These are phyloP conservation scores for Acrocephalus arundinaceus DNA, from an alignment of 2,113 vertebrate genomes.

Conservation along the genomic window DNA sequence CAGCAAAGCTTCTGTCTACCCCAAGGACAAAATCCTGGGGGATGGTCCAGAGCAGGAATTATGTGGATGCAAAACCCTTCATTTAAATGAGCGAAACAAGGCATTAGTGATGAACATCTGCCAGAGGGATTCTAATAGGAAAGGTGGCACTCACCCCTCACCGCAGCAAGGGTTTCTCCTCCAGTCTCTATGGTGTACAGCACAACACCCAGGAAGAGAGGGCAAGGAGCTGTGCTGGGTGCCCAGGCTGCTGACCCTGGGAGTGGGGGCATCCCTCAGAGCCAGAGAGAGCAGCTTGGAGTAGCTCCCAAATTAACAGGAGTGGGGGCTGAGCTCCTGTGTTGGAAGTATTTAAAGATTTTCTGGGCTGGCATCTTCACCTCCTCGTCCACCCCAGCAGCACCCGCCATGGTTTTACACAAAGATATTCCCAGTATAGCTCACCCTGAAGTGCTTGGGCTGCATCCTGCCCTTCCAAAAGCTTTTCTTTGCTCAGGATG, in stretches of 20 bases:
- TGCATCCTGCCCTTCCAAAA: neutral
- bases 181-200: neutral
- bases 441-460: neutral
- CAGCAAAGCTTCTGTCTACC: neutral
- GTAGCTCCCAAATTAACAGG: conserved; percentile 17
- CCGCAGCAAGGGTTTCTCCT: neutral
- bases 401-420: neutral
- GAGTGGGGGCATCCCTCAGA: neutral
- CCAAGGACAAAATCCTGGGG: neutral
- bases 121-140: neutral
- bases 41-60: neutral
- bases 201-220: neutral
- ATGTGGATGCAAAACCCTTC: neutral
- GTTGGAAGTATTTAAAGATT: conserved; percentile 24
- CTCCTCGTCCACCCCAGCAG: conserved; percentile 43
- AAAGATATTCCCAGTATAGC: neutral
- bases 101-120: neutral
- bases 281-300: neutral
- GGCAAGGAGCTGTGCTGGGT: neutral
- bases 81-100: neutral
- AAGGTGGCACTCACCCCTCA: neutral
- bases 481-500: neutral
- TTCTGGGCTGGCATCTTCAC: conserved; percentile 14
- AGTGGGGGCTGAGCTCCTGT: conserved; percentile 10
- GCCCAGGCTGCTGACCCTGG: neutral